Evolutionary conservation across 1,140 invertebrate species (phyloP), one percentile per base, ranked within the genome.

Genomic region (Ips nitidus): DNA sequence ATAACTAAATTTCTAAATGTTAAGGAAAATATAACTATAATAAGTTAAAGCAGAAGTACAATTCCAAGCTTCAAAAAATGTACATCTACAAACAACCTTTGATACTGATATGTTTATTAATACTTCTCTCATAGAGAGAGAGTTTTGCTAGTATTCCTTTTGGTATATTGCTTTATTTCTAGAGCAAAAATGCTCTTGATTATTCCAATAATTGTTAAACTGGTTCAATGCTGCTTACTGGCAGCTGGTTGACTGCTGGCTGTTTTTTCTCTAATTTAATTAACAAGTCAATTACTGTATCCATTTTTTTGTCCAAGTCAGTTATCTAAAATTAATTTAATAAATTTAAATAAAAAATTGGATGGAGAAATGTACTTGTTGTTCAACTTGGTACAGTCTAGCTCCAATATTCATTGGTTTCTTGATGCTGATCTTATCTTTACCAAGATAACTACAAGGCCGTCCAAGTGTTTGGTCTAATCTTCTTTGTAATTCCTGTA

Each of bases 381-480:
- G 87, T 80, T 94, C 92, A 4, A 94, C 87, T 71, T 89, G 82
- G 77, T 90, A 89, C 36, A 94, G 81, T 69, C 92, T 83, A 22
- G 91, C 89, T 66, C 90, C 90, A 70, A 94, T 90, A 8, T 92
- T 93, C 86, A 91, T 90, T 36, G 91, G 90, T 77, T 90, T 89
- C 8, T 91, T 85, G 76, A 90, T 90, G 53, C 88, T 88, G n/a
- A 87, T 80, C 76, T 88, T 85, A 74, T 90, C 89, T 64, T 88
- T 88, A 66, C 86, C 88, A 52, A 90, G 81, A 79, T 91, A 91
- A 75, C 88, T 89, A 2, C 90, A 90, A n/a, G 92, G 92, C 79
- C 94, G 94, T 59, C 92, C 92, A 47, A 94, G 81, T 1, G 91
- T 93, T 80, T 94, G 92, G 80, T 94, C 92, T 70, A 94, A 82